Evolutionary conservation across 1,140 invertebrate genomes (phyloP).

Genomic region (Hyphantria cunea): DNA sequence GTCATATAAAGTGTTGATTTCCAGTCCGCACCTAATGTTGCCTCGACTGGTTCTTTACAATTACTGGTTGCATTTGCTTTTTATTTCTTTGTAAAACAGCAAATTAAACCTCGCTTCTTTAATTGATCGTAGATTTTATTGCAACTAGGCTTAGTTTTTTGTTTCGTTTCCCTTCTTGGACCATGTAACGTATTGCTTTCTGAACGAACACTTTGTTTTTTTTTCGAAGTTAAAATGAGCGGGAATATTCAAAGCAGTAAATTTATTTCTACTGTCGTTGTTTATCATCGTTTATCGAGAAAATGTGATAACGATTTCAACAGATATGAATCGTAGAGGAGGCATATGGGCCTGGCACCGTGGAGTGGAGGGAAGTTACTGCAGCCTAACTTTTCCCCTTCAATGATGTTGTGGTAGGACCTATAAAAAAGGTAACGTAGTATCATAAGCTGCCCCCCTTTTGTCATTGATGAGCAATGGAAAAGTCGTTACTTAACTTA

Average conservation of each 20-base stretch:
- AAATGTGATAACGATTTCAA: too few relatives aligned
- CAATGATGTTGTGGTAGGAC: too few relatives aligned
- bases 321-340: too few relatives aligned
- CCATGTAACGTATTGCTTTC: neutral
- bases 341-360: too few relatives aligned
- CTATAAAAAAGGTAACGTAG: too few relatives aligned
- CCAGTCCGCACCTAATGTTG: neutral
- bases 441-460: too few relatives aligned
- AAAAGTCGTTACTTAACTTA: too few relatives aligned
- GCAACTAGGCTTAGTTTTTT: neutral
- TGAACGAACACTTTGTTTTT: neutral
- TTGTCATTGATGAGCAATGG: too few relatives aligned
- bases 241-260: neutral
- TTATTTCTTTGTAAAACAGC: conserved; percentile 3
- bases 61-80: conserved; percentile 2
- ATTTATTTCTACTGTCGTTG: neutral
- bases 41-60: neutral
- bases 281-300: neutral
- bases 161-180: neutral
- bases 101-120: conserved; percentile 5
- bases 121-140: conserved; percentile 13
- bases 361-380: too few relatives aligned
- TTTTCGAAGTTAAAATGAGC: neutral
- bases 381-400: too few relatives aligned
- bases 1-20: conserved; percentile 24